Conservation (phyloP, 2,888 invertebrate genomes). For the Dione juno region DNA sequence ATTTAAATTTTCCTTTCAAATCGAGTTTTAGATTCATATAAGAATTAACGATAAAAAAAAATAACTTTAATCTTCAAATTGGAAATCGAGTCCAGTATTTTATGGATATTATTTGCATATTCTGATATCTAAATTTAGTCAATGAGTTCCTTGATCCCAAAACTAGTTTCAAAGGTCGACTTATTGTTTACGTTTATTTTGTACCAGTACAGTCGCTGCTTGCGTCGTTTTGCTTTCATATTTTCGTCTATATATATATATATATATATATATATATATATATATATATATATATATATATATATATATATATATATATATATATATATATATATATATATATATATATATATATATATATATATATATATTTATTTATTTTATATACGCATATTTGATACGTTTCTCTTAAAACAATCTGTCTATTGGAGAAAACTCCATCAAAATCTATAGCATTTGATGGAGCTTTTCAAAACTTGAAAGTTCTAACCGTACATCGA, state of each 20-base stretch:
- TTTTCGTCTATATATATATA: too few relatives aligned
- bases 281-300: too few relatives aligned
- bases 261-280: too few relatives aligned
- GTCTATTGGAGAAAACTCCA: too few relatives aligned
- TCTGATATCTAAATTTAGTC: slow-evolving; percentile 13
- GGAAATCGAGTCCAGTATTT: slow-evolving; percentile 19
- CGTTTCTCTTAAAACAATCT: too few relatives aligned
- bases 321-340: too few relatives aligned
- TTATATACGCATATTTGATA: too few relatives aligned
- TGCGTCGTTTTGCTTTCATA: background rate
- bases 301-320: too few relatives aligned
- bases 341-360: too few relatives aligned
- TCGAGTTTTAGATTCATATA: background rate
- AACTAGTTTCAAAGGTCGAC: slow-evolving; percentile 43
- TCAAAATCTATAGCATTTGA: too few relatives aligned
- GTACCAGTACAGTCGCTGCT: background rate
- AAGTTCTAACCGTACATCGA: background rate
- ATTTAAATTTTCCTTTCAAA: background rate
- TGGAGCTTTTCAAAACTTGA: too few relatives aligned
- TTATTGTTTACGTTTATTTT: slow-evolving; percentile 38
- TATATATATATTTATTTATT: too few relatives aligned
- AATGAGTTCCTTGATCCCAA: slow-evolving; percentile 32
- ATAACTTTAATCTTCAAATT: background rate
- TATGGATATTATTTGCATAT: slow-evolving; percentile 23
- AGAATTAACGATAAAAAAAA: background rate